Conservation (phyloP, 53 echinoderm and acorn worm species). For the Apostichopus leukothele region DNA sequence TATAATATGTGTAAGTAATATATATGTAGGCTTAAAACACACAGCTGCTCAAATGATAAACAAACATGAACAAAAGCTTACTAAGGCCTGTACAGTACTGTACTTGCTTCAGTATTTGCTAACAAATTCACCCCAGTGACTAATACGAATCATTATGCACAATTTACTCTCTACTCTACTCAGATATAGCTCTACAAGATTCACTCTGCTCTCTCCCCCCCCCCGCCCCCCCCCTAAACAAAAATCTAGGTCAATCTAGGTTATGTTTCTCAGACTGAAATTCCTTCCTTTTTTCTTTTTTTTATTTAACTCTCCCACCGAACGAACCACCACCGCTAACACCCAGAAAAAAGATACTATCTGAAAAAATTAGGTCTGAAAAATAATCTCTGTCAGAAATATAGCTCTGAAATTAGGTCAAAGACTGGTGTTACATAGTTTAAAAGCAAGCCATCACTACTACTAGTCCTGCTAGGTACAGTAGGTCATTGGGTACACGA, state of each 20-base stretch:
- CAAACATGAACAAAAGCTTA: too few relatives aligned
- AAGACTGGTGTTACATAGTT: background rate
- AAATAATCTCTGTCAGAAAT: constrained; percentile 10
- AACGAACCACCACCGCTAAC: background rate
- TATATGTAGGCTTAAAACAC: too few relatives aligned
- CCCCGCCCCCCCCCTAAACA: background rate
- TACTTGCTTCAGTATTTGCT: background rate
- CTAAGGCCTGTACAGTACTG: too few relatives aligned
- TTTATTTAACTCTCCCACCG: background rate
- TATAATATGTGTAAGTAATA: too few relatives aligned
- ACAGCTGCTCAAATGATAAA: too few relatives aligned
- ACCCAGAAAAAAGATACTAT: constrained; percentile 29
- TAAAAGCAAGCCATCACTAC: background rate
- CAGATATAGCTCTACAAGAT: constrained; percentile 7
- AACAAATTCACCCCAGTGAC: background rate
- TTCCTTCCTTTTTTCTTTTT: background rate
- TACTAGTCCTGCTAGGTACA: too few relatives aligned
- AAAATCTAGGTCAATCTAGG: background rate
- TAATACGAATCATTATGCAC: constrained; percentile 26
- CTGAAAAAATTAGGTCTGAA: constrained; percentile 28
- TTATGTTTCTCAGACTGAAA: background rate
- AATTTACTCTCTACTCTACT: background rate
- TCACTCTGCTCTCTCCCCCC: background rate
- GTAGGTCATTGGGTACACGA: too few relatives aligned
- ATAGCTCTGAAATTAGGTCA: constrained; percentile 19